These are phyloP conservation scores for Polypedilum vanderplanki DNA, from an alignment of 1,140 invertebrate genomes.

Conservation along the genomic window DNA sequence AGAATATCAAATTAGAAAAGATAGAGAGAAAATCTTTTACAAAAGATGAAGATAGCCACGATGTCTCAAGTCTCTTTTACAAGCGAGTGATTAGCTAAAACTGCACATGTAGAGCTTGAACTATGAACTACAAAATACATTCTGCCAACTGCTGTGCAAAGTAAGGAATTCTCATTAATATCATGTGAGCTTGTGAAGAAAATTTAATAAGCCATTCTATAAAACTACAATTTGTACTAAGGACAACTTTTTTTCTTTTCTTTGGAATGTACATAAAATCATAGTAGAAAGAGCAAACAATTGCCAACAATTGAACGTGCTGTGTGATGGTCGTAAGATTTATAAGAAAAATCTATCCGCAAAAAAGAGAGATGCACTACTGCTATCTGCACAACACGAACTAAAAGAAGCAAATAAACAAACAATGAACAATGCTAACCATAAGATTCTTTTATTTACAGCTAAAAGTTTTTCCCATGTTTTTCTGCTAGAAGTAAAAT, in stretches of 20 bases:
- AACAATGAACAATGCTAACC: constrained; percentile 1
- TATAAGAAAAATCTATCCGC: constrained; percentile 2
- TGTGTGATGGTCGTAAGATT: neutral
- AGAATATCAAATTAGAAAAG: too few species aligned
- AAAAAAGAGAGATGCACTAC: neutral
- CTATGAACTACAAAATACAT: too few species aligned
- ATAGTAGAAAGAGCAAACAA: neutral
- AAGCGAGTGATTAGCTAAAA: too few species aligned
- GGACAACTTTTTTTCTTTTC: neutral
- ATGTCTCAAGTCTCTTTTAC: too few species aligned
- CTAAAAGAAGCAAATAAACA: neutral
- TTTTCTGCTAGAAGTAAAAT: neutral
- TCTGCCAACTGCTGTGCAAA: too few species aligned
- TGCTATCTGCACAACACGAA: neutral
- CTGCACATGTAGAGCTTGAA: too few species aligned
- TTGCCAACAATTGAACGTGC: constrained; percentile 3
- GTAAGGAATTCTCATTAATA: too few species aligned
- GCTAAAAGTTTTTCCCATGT: neutral
- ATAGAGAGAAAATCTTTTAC: too few species aligned
- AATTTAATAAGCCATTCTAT: neutral
- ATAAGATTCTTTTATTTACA: neutral
- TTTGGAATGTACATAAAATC: neutral
- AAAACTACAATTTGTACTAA: neutral
- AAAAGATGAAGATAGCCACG: too few species aligned
- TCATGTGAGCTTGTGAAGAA: neutral